Evolutionary conservation across 1,140 invertebrate genomes (phyloP).

Genomic region (Lepeophtheirus salmonis): DNA sequence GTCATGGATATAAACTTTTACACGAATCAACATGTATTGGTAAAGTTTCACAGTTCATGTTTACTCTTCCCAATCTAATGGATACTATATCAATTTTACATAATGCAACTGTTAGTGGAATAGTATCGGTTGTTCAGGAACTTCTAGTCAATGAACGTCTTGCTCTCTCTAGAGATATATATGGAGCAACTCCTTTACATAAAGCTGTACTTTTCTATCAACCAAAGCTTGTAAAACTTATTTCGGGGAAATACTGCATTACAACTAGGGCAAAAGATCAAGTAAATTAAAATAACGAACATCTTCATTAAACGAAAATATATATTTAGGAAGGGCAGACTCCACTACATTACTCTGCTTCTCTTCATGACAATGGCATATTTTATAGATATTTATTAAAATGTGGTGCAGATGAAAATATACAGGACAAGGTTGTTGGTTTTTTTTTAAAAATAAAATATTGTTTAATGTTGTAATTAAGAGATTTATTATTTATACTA

Average conservation of each 20-base stretch:
- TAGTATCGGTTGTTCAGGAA: slow-evolving; percentile 9
- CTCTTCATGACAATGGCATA: slow-evolving; percentile 9
- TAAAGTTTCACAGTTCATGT: slow-evolving; percentile 11
- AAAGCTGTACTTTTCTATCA: slow-evolving; percentile 15
- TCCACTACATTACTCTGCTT: slow-evolving; percentile 8
- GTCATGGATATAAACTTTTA: background rate
- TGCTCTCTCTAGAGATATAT: slow-evolving; percentile 13
- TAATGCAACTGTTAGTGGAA: slow-evolving; percentile 5
- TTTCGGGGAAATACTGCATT: slow-evolving; percentile 8
- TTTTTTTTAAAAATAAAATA: background rate
- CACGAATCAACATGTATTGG: background rate
- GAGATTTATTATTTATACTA: background rate
- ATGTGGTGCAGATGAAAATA: slow-evolving; percentile 13
- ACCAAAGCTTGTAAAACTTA: slow-evolving; percentile 15
- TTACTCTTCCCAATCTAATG: slow-evolving; percentile 12
- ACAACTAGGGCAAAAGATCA: slow-evolving; percentile 13
- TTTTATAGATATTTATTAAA: slow-evolving; percentile 16
- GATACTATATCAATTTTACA: slow-evolving; percentile 17
- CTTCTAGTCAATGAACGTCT: slow-evolving; percentile 2
- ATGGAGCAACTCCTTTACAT: slow-evolving; percentile 15
- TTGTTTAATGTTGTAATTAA: background rate
- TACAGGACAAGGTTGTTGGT: slow-evolving; percentile 12
- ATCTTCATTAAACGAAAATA: background rate
- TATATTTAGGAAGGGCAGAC: slow-evolving; percentile 11
- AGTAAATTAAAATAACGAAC: background rate